Evolutionary conservation across 2,888 invertebrate species (phyloP), one percentile per base, ranked within the genome.

Genomic region (Lasioglossum zephyrum): DNA sequence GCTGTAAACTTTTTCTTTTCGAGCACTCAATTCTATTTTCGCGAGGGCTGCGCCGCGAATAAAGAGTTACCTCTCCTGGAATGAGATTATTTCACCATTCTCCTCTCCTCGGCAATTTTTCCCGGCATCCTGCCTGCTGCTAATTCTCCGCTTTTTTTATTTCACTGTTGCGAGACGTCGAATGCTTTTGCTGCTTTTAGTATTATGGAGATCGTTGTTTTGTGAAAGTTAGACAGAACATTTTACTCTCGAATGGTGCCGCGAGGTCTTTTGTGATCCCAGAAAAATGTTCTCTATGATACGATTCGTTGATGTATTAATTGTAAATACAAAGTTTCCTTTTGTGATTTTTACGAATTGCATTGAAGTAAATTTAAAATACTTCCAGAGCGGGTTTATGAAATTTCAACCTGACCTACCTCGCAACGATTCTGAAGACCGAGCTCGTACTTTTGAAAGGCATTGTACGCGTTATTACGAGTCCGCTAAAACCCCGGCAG

Each of bases 11-110:
- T 39, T 44, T 9, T 49, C 9, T 31, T 78, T 39, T 69, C 69
- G 69, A 69, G 39, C 72, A 26, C 44, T 72, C 41, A 39, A 72
- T 41, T n/a, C 72, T 41, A 44, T 44, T 72, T 72, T 44, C 72
- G 41, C 72, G 69, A 39, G 69, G n/a, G n/a, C 39, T 5, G 69
- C 11, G 39, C 4, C 39, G 39, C 39, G 39, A n/a, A 39, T 39
- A 39, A 69, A 39, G 39, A 69, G 69, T 39, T 22, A 36, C 4
- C 41, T 73, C 73, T 31, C 31, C n/a, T 73, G 49, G 4, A 49
- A 31, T 4, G 31, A 49, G 18, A 69, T 39, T 69, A 69, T 60
- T 57, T 39, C 36, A 41, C n/a, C 31, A 26, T 63, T 63, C 63
- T 63, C 16, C 16, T 6, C 63, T 63, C 2, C 53, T 53, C 22